Conservation (phyloP, 2,888 invertebrate genomes). For the Buathra laborator region DNA sequence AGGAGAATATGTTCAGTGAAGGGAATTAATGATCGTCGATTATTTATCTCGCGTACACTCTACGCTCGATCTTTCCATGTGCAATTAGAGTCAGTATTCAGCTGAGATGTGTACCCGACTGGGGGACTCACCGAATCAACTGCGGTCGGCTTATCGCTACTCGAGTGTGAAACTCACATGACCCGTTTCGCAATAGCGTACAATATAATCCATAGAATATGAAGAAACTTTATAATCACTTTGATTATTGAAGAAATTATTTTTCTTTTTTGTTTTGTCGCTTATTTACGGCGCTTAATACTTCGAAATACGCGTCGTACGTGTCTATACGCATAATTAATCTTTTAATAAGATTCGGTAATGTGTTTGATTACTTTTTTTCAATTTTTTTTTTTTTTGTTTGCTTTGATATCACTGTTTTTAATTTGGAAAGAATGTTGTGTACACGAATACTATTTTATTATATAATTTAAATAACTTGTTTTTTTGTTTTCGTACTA, state of each 20-base stretch:
- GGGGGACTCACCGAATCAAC: constrained; percentile 38
- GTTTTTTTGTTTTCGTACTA: neutral
- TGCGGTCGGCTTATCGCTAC: constrained; percentile 48
- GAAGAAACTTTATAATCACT: constrained; percentile 24
- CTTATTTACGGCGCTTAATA: neutral
- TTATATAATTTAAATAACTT: neutral
- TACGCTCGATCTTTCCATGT: constrained; percentile 54
- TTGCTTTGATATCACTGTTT: neutral
- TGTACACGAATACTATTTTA: neutral
- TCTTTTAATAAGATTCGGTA: too few species aligned
- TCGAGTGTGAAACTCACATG: constrained; percentile 50
- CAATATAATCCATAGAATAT: neutral
- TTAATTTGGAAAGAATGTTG: neutral
- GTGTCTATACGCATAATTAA: neutral
- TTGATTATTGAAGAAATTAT: neutral
- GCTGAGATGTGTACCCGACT: constrained; percentile 24
- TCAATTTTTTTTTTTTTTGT: too few species aligned
- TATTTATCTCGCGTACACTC: constrained; percentile 53
- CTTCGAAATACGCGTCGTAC: neutral
- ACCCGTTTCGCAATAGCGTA: constrained; percentile 46
- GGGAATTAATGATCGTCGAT: constrained; percentile 63
- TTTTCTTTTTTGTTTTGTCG: too few species aligned
- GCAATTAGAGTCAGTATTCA: constrained; percentile 67
- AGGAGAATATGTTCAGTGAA: constrained; percentile 29
- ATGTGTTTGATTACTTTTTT: too few species aligned